phyloP scores from a whole-genome alignment of 2,888 invertebrate species.

The Augochlorella aurata region DNA sequence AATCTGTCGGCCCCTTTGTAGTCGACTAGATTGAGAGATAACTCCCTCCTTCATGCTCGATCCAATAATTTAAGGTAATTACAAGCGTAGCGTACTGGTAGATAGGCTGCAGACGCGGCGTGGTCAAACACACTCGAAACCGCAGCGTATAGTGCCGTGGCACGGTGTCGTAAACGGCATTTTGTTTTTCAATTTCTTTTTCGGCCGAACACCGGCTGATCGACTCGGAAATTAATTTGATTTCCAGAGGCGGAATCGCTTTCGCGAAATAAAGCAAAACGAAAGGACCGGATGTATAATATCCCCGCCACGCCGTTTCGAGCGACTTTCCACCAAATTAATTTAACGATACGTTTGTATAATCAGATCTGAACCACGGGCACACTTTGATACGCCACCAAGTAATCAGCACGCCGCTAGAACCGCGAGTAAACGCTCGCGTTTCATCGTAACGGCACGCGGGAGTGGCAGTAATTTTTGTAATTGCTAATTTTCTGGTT shows the following conservation, averaged over 20 bases:
- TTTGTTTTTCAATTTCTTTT: not conserved
- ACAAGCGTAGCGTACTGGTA: conserved; percentile 62
- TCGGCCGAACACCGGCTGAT: conserved; percentile 11
- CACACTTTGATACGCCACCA: conserved; percentile 9
- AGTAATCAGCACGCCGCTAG: conserved; percentile 20
- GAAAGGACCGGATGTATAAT: conserved; percentile 7
- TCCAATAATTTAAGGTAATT: conserved; percentile 78
- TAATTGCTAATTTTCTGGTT: conserved; percentile 21
- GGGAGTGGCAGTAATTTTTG: conserved; percentile 29
- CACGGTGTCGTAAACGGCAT: conserved; percentile 26
- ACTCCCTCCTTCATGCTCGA: conserved; percentile 71
- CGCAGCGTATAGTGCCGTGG: not conserved
- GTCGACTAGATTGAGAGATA: conserved; percentile 76
- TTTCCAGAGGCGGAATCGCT: conserved; percentile 6
- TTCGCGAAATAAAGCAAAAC: not conserved
- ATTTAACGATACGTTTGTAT: conserved; percentile 26
- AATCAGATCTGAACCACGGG: conserved; percentile 30
- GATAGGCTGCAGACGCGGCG: conserved; percentile 45
- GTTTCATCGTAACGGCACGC: conserved; percentile 20
- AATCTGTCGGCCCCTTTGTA: conserved; percentile 72
- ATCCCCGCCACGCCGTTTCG: not conserved
- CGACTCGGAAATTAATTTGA: conserved; percentile 34
- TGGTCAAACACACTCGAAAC: conserved; percentile 42
- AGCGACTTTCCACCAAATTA: conserved; percentile 29
- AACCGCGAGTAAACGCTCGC: conserved; percentile 12